phyloP scores from a whole-genome alignment of 2,113 vertebrate genomes.

The Reinhardtius hippoglossoides region DNA sequence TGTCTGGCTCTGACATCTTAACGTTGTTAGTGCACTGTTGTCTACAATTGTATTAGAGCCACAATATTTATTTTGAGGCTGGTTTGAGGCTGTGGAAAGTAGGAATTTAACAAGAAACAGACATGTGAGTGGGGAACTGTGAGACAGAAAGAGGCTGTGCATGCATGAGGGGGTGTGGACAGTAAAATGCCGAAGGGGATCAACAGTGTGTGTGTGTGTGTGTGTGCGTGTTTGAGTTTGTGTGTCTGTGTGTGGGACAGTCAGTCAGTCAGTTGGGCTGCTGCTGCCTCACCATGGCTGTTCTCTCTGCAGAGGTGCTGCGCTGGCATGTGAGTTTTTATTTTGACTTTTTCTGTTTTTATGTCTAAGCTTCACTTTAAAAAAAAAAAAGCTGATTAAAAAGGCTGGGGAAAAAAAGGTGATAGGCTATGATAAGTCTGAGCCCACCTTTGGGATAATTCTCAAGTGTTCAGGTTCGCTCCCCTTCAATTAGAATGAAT shows the following conservation, averaged over 20 bases:
- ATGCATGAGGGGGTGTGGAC: slow-evolving; percentile 71
- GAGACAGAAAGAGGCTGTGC: slow-evolving; percentile 53
- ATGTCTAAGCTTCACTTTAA: not conserved
- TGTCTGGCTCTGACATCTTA: slow-evolving; percentile 18
- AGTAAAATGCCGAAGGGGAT: slow-evolving; percentile 65
- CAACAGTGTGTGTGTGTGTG: slow-evolving; percentile 28
- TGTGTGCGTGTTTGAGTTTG: slow-evolving; percentile 18
- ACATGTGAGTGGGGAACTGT: slow-evolving; percentile 43
- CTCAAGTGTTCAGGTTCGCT: not conserved
- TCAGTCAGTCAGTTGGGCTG: slow-evolving; percentile 69
- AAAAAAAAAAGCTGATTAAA: no score
- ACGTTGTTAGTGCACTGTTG: slow-evolving; percentile 12
- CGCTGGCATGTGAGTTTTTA: slow-evolving; percentile 84
- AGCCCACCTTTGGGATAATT: not conserved
- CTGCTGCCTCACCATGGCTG: slow-evolving; percentile 83
- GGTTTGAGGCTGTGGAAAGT: slow-evolving; percentile 51
- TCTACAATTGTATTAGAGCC: slow-evolving; percentile 50
- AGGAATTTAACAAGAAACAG: slow-evolving; percentile 73
- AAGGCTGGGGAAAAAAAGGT: not conserved
- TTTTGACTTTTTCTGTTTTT: not conserved
- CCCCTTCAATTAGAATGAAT: not conserved
- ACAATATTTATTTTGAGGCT: slow-evolving; percentile 61
- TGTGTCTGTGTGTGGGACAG: slow-evolving; percentile 36
- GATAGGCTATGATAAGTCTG: not conserved
- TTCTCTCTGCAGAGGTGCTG: slow-evolving; percentile 83